Conservation (phyloP, 1,140 invertebrate species). For the Asbolus verrucosus region DNA sequence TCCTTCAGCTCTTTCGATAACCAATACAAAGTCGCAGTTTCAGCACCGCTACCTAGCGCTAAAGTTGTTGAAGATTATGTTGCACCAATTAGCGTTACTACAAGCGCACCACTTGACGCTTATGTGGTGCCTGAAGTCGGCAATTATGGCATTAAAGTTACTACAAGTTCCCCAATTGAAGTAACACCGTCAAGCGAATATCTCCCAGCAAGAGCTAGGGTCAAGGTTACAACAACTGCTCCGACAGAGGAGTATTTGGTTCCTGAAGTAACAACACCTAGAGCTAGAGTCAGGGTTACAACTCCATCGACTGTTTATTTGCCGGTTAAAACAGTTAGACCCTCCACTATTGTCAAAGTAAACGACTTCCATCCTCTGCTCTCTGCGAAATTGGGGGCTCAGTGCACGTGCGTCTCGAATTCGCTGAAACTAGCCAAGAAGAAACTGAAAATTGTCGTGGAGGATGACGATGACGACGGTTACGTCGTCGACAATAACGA, state of each 20-base stretch:
- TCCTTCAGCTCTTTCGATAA: slow-evolving; percentile 52
- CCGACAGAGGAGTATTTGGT: background rate
- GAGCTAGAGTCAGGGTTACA: slow-evolving; percentile 45
- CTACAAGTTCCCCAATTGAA: slow-evolving; percentile 16
- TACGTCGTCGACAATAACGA: slow-evolving; percentile 63
- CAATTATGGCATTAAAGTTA: slow-evolving; percentile 28
- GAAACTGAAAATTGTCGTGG: slow-evolving; percentile 55
- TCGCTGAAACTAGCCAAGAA: slow-evolving; percentile 68
- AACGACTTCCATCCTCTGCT: slow-evolving; percentile 70
- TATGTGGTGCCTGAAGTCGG: background rate
- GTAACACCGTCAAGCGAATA: slow-evolving; percentile 49
- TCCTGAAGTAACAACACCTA: slow-evolving; percentile 13
- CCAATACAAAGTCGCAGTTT: slow-evolving; percentile 39
- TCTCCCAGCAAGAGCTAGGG: slow-evolving; percentile 37
- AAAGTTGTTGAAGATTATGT: slow-evolving; percentile 21
- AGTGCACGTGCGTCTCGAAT: slow-evolving; percentile 79
- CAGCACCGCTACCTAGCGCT: too few species aligned
- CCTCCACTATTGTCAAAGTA: slow-evolving; percentile 58
- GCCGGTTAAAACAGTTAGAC: slow-evolving; percentile 48
- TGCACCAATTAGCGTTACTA: slow-evolving; percentile 4
- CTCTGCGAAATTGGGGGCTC: slow-evolving; percentile 77
- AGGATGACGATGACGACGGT: slow-evolving; percentile 56
- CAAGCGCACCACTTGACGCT: background rate
- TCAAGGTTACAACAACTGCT: slow-evolving; percentile 10
- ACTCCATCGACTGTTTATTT: slow-evolving; percentile 43